Evolutionary conservation across 2,888 invertebrate species (phyloP).

Genomic region (Corbicula japonica): DNA sequence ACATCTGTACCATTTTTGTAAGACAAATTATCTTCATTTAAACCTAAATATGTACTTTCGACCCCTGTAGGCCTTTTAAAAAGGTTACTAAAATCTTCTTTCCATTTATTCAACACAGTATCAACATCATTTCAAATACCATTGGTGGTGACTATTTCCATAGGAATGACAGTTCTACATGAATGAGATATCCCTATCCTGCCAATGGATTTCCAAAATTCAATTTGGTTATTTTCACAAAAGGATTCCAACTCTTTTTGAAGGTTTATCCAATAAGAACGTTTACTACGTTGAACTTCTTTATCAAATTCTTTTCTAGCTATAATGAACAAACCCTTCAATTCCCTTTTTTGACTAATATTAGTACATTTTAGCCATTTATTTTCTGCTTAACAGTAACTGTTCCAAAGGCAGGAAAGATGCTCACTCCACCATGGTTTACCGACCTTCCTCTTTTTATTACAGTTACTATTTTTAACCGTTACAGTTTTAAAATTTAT

Average conservation of each 20-base stretch:
- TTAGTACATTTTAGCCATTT: conserved; percentile 13
- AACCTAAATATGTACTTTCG: background rate
- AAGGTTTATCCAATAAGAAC: background rate
- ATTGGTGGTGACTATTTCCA: too few species aligned
- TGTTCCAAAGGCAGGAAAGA: conserved; percentile 12
- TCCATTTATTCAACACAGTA: conserved; percentile 5
- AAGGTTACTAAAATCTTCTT: conserved; percentile 1
- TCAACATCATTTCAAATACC: too few species aligned
- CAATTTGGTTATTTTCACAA: background rate
- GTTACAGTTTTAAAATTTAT: conserved; percentile 10
- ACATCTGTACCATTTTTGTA: background rate
- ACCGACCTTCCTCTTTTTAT: conserved; percentile 10
- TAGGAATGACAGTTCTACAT: conserved; percentile 11
- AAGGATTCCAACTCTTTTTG: background rate
- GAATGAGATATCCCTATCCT: conserved; percentile 15
- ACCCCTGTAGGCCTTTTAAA: background rate
- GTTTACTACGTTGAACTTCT: background rate
- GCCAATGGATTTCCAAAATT: conserved; percentile 19
- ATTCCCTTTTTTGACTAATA: conserved; percentile 1
- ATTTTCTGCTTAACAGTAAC: conserved; percentile 8
- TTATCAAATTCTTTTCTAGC: conserved; percentile 3
- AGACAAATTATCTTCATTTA: background rate
- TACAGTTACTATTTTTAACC: background rate
- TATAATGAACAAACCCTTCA: background rate
- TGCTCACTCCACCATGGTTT: conserved; percentile 20